phyloP scores from a whole-genome alignment of 2,888 invertebrate species.

The Ochlodes sylvanus region DNA sequence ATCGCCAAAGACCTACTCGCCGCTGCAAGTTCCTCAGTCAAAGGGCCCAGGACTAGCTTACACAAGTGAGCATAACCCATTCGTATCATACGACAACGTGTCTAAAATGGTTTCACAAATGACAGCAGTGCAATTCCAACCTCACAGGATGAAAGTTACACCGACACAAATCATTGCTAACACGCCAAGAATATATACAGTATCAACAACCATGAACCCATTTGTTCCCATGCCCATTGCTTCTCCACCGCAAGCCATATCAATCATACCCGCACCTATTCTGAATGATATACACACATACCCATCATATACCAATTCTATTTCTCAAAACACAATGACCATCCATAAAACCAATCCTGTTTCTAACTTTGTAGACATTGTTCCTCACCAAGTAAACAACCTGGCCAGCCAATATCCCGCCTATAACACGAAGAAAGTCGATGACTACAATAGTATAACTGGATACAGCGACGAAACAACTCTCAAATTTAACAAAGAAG shows the following conservation, averaged over 20 bases:
- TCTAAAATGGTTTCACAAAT: conserved; percentile 79
- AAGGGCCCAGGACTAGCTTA: conserved; percentile 71
- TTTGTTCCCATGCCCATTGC: conserved; percentile 75
- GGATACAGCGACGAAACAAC: conserved; percentile 77
- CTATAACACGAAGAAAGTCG: conserved; percentile 78
- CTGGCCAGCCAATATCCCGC: conserved; percentile 63
- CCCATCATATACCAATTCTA: conserved; percentile 55
- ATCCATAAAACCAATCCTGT: conserved; percentile 70
- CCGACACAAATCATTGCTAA: conserved; percentile 66
- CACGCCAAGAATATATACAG: conserved; percentile 66
- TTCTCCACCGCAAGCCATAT: conserved; percentile 61
- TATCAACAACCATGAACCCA: conserved; percentile 85
- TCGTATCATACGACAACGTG: conserved; percentile 69
- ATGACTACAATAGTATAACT: conserved; percentile 77
- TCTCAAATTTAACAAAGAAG: conserved; percentile 73
- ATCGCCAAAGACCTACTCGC: conserved; percentile 65
- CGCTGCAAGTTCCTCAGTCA: conserved; percentile 68
- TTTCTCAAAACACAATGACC: conserved; percentile 57
- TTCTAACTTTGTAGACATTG: conserved; percentile 82
- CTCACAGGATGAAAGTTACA: conserved; percentile 61
- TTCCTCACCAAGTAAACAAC: conserved; percentile 76
- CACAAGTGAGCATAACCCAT: conserved; percentile 77
- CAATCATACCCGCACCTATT: conserved; percentile 69
- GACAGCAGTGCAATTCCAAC: conserved; percentile 71
- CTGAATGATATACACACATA: conserved; percentile 68